phyloP scores from a whole-genome alignment of 2,113 vertebrate species.

The Rhabdornis inornatus region DNA sequence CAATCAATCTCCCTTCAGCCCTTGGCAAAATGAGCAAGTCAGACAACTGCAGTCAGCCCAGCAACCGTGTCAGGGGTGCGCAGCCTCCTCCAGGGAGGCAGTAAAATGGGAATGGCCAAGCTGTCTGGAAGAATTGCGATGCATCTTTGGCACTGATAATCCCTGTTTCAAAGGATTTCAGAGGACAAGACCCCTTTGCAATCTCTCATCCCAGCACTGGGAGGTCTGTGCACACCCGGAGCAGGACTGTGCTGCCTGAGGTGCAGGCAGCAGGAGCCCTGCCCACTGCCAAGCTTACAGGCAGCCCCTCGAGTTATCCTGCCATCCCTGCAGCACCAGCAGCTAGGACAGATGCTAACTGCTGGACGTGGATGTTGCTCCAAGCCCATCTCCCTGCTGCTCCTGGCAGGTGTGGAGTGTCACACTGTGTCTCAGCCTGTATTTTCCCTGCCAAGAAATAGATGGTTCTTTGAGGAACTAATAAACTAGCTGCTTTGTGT shows the following conservation, averaged over 20 bases:
- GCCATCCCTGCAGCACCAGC: not conserved
- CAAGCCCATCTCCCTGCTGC: not conserved
- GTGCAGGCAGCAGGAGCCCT: not conserved
- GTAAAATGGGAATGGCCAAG: not conserved
- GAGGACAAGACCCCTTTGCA: fast-evolving
- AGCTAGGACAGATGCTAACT: not conserved
- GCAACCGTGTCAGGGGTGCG: not conserved
- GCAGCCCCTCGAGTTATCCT: not conserved
- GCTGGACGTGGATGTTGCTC: not conserved
- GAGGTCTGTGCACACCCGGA: not conserved
- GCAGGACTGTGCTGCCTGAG: not conserved
- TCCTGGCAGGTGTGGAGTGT: not conserved
- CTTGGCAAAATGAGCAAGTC: not conserved
- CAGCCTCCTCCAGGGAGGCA: not conserved
- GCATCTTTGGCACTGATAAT: not conserved
- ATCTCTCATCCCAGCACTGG: not conserved
- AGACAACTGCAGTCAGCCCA: not conserved
- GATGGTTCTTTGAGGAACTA: not conserved
- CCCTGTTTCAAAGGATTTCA: not conserved
- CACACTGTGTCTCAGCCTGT: not conserved
- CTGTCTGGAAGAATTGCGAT: not conserved
- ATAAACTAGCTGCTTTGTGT: not conserved
- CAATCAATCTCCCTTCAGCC: not conserved
- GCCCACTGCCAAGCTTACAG: not conserved
- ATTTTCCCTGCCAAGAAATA: not conserved